phyloP scores from a whole-genome alignment of 2,888 invertebrate species.

The Megalurothrips usitatus region DNA sequence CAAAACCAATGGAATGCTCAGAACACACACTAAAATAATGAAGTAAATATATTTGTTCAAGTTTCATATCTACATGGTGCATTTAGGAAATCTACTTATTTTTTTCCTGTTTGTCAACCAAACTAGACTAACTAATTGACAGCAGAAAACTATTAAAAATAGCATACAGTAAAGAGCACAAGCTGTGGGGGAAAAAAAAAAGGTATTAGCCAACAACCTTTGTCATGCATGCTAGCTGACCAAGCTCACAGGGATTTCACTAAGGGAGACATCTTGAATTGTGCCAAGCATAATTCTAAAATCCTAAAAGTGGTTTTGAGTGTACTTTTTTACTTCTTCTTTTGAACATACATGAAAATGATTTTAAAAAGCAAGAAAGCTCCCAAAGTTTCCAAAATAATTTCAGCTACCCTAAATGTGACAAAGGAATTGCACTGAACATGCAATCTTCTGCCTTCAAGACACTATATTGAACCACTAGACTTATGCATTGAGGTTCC shows the following conservation, averaged over 20 bases:
- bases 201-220: constrained; percentile 3
- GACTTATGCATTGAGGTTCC: no score
- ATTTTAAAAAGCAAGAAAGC: neutral
- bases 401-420: no score
- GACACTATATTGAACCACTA: no score
- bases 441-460: no score
- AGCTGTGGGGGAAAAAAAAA: constrained; percentile 22
- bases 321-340: neutral
- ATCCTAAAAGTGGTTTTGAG: neutral
- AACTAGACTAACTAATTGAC: constrained; percentile 29
- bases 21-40: no score
- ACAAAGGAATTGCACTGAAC: no score
- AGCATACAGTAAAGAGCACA: constrained; percentile 13
- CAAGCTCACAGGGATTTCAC: neutral
- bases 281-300: neutral
- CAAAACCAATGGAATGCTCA: no score
- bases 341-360: neutral
- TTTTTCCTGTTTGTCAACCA: no score
- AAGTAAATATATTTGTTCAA: no score
- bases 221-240: constrained; percentile 9
- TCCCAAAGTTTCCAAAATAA: no score
- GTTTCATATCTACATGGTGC: no score
- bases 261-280: neutral
- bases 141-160: constrained; percentile 28
- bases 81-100: no score